Percentiles rank a stretch among this genome's conserved stretches.
Conservation (phyloP, 2,113 vertebrate species). For the Bombycilla garrulus region DNA sequence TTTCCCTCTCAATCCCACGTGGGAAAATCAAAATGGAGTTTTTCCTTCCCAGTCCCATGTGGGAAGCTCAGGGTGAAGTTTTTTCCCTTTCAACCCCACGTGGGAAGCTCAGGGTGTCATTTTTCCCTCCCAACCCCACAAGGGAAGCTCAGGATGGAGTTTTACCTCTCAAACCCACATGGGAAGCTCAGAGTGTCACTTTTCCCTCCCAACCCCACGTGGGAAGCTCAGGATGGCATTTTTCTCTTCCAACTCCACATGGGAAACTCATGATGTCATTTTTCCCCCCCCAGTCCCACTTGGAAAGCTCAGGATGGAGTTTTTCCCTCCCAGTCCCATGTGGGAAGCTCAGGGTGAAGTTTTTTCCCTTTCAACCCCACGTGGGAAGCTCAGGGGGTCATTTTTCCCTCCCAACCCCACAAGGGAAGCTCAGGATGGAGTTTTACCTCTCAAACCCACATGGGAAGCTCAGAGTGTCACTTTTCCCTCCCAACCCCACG, state of each 20-base stretch:
- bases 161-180: too few relatives aligned
- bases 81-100: background rate
- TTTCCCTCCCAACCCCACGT: background rate
- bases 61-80: too few relatives aligned
- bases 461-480: fast-evolving
- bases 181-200: too few relatives aligned
- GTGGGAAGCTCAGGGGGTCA: fast-evolving
- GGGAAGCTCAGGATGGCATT: background rate
- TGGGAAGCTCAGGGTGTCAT: background rate
- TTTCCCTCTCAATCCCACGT: background rate
- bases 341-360: too few relatives aligned
- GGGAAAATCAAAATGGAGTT: background rate
- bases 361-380: too few relatives aligned
- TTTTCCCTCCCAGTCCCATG: background rate
- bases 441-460: background rate
- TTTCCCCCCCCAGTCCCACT: background rate
- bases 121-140: background rate
- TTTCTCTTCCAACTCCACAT: background rate
- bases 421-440: background rate
- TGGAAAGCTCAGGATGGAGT: background rate
- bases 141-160: too few relatives aligned
- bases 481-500: background rate
- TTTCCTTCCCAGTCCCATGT: background rate
- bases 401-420: background rate
- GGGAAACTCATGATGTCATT: background rate